These are phyloP conservation scores for Eclectus roratus DNA, from an alignment of 2,113 vertebrate genomes.

Conservation along the genomic window DNA sequence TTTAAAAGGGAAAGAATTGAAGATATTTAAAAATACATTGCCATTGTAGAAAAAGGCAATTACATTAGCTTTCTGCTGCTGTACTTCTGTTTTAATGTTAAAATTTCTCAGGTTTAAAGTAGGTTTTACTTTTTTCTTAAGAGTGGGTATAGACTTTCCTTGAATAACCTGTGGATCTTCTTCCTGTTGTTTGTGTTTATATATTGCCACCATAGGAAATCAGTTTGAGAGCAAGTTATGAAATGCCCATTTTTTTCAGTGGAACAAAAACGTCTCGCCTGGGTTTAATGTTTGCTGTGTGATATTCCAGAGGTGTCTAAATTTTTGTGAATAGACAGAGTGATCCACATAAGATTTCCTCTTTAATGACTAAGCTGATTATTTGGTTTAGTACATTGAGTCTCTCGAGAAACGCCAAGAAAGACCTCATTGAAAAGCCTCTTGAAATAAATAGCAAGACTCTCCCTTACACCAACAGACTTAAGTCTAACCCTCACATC, in stretches of 20 bases:
- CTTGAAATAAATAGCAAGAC: background rate
- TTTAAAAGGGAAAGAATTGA: constrained; percentile 39
- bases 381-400: background rate
- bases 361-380: background rate
- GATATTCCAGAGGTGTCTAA: background rate
- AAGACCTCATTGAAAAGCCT: background rate
- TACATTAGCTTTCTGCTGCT: constrained; percentile 1
- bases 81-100: background rate
- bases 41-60: constrained; percentile 8
- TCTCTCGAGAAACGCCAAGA: background rate
- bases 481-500: background rate
- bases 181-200: background rate
- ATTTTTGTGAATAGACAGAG: background rate
- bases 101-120: background rate
- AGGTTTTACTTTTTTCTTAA: background rate
- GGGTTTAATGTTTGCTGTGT: background rate
- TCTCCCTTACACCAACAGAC: background rate
- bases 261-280: background rate
- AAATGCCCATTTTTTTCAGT: background rate
- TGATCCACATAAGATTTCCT: background rate
- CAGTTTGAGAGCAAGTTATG: background rate
- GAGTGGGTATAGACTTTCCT: background rate
- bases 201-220: background rate
- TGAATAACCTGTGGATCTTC: background rate
- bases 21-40: constrained; percentile 52